Evolutionary conservation across 2,888 invertebrate genomes (phyloP), one percentile per base, ranked within the genome.

Genomic region (Arctia plantaginis): DNA sequence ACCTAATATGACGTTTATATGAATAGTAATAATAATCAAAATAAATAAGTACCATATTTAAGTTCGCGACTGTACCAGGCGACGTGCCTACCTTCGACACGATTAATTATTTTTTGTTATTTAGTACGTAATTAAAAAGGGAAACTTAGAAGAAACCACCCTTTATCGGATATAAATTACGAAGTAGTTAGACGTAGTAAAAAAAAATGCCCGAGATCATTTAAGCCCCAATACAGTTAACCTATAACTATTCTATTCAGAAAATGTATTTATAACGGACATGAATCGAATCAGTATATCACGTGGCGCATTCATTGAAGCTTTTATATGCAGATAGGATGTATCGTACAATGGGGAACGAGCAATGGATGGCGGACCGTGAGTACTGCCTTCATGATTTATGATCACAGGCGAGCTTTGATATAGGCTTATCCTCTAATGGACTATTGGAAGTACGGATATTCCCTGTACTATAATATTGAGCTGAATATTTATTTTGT

Each of bases 401-500:
- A 85, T 83, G 78, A 66, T 76, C 55, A 76, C 59, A 76, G 78
- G 69, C 78, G 76, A 71, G 83, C 77, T 79, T 78, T 80, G 79
- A 85, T 85, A 83, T 78, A 78, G 80, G 82, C 68, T 83, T 82
- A 85, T 86, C 81, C 76, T 76, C 71, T 85, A 85, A 85, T 86
- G 82, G 85, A 82, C 83, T 85, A 74, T 74, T 78, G 65, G 68
- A 74, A 82, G 77, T 82, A 74, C 76, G 66, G 75, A 70, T 68
- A 77, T 85, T 80, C 75, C 76, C 77, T 69, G 73, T 77, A 77
- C 72, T 76, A 75, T 64, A 64, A 51, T 81, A 80, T 77, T 75
- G 69, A 47, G 64, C 73, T 66, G 66, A 67, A 67, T 68, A 72
- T 74, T 66, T 73, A 41, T 47, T 64, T 65, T 15, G 62, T 33